Evolutionary conservation across 2,888 invertebrate genomes (phyloP).

Genomic region (Eurois occulta): DNA sequence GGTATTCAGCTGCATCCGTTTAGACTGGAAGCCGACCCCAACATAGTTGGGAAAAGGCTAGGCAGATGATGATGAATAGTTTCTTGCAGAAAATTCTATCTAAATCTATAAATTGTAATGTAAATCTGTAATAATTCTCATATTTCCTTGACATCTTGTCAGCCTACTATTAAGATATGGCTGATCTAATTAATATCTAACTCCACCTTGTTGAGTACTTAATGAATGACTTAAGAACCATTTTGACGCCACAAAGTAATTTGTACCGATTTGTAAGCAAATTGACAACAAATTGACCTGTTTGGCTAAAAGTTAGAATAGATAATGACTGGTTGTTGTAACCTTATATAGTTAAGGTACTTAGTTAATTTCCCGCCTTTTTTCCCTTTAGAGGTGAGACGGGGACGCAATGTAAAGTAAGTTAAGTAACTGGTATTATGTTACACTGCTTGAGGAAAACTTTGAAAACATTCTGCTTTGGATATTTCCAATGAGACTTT

Average conservation of each 20-base stretch:
- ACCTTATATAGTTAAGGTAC: slow-evolving; percentile 36
- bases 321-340: slow-evolving; percentile 33
- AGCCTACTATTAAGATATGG: slow-evolving; percentile 48
- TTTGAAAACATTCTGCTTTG: background rate
- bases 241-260: slow-evolving; percentile 72
- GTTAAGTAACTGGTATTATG: background rate
- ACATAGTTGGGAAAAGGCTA: too few species aligned
- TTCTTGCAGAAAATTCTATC: background rate
- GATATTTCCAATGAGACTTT: background rate
- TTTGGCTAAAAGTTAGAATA: slow-evolving; percentile 53
- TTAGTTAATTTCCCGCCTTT: slow-evolving; percentile 28
- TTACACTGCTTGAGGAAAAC: background rate
- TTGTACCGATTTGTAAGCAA: slow-evolving; percentile 75
- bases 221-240: slow-evolving; percentile 58
- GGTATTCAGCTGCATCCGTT: too few species aligned
- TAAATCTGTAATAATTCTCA: slow-evolving; percentile 6
- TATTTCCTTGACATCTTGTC: slow-evolving; percentile 60
- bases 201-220: slow-evolving; percentile 38
- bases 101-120: slow-evolving; percentile 2
- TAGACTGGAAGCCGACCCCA: too few species aligned
- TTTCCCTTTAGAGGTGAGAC: background rate
- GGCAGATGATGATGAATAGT: too few species aligned
- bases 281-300: slow-evolving; percentile 72
- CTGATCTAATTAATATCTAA: slow-evolving; percentile 17
- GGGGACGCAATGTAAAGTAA: background rate